Conservation (phyloP, 2,888 invertebrate genomes). For the Phymatocera aterrima region DNA sequence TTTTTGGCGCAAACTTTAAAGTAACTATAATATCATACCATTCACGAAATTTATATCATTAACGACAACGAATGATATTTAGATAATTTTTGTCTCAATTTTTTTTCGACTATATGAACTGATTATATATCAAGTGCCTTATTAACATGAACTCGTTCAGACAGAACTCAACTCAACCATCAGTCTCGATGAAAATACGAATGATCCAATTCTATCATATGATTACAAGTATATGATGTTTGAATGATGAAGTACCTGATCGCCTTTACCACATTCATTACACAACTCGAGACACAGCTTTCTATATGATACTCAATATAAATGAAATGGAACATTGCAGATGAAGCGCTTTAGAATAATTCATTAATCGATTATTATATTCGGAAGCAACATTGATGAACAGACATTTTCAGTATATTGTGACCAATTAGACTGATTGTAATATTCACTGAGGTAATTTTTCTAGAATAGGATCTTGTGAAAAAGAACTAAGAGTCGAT, state of each 20-base stretch:
- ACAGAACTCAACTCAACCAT: constrained; percentile 23
- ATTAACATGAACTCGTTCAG: constrained; percentile 38
- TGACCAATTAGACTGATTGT: neutral
- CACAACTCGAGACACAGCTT: neutral
- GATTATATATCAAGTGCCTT: constrained; percentile 34
- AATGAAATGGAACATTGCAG: neutral
- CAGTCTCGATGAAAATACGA: constrained; percentile 16
- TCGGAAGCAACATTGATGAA: neutral
- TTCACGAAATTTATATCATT: constrained; percentile 35
- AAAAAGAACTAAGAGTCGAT: neutral
- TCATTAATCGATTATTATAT: neutral
- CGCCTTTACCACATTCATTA: neutral
- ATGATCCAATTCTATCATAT: neutral
- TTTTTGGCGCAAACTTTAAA: constrained; percentile 67
- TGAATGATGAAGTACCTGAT: constrained; percentile 7
- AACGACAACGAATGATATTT: constrained; percentile 13
- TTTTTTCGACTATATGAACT: constrained; percentile 20
- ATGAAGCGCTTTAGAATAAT: neutral
- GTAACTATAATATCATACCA: constrained; percentile 35
- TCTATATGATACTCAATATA: neutral
- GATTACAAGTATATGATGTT: neutral
- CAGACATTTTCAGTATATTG: neutral
- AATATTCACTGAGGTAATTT: neutral
- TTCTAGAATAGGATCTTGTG: neutral
- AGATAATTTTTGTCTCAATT: too few species aligned